These are phyloP conservation scores for Tipula confusa DNA, from an alignment of 2,888 invertebrate species.

Conservation along the genomic window DNA sequence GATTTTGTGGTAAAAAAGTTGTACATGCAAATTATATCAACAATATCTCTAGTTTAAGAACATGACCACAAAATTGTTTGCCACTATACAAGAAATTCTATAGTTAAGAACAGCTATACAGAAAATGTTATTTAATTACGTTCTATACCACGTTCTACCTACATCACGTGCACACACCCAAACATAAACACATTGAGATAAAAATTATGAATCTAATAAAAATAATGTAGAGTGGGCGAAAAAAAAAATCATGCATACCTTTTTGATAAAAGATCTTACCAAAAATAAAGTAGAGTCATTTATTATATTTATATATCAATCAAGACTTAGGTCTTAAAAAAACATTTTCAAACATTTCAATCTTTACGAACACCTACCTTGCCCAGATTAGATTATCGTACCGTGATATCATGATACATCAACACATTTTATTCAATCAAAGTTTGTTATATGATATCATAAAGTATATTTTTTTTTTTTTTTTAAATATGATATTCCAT, in stretches of 20 bases:
- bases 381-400: not conserved
- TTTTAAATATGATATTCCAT: too few species aligned
- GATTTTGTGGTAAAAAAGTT: too few species aligned
- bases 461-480: too few species aligned
- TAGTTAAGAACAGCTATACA: too few species aligned
- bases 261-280: not conserved
- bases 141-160: not conserved
- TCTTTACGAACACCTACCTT: not conserved
- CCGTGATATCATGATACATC: not conserved
- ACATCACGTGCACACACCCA: not conserved
- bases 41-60: too few species aligned
- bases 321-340: not conserved
- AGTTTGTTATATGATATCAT: not conserved
- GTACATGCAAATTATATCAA: too few species aligned
- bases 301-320: not conserved
- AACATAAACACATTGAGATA: not conserved
- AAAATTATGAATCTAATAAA: not conserved
- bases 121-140: not conserved
- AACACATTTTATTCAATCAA: not conserved
- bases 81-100: too few species aligned
- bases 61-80: too few species aligned
- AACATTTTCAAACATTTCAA: not conserved
- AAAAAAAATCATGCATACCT: not conserved
- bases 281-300: not conserved
- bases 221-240: not conserved